Base-by-base conservation (phyloP, 1,140 invertebrate species). In the Teleogryllus occipitalis region DNA sequence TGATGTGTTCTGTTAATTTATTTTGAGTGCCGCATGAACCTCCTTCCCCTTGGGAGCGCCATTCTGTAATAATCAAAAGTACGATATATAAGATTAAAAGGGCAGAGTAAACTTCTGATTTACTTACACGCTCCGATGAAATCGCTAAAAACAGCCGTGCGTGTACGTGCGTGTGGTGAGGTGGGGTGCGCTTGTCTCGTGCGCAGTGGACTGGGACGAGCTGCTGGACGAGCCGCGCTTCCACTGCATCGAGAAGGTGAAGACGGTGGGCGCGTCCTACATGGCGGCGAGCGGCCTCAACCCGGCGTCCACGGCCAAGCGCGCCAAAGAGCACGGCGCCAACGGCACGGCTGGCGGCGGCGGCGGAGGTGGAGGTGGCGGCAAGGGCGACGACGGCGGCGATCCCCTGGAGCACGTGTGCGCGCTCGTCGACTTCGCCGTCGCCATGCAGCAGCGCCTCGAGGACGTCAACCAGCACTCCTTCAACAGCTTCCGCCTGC, bases 281-380 rank as follows among this genome's bases (percentile, higher is more conserved):
- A 99, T 99, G 98, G 98, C 97, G 8, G 98, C 97, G 7, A 97
- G 97, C 18, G 98, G 98, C n/a, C 87, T 99, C 0, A 84, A 80
- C 83, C 84, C 15, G 78, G 47, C 54, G 18, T 39, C 27, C 27
- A 39, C 27, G 27, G 27, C 27, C 27, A 39, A 5, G 27, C 27
- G 27, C 27, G 27, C 27, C 27, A 39, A 39, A 5, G 27, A 39
- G 27, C 27, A 5, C 27, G 27, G 27, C 27, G 27, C 27, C 27
- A 39, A 39, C 27, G 27, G 27, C 27, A 39, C 27, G 27, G 27
- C 27, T 1, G 27, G 27, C 27, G 27, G 27, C 27, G 54, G 2
- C 54, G 54, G 0, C 54, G 3, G 7, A 3, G 54, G 54, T 7
- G 54, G 7, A 65, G 54, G 7, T 14, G 54, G 54, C 54, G 54